A percentile compares a stretch with the other conserved stretches of the same genome.
phyloP scores from a whole-genome alignment of 2,113 vertebrate species.

The Pseudopipra pipra region DNA sequence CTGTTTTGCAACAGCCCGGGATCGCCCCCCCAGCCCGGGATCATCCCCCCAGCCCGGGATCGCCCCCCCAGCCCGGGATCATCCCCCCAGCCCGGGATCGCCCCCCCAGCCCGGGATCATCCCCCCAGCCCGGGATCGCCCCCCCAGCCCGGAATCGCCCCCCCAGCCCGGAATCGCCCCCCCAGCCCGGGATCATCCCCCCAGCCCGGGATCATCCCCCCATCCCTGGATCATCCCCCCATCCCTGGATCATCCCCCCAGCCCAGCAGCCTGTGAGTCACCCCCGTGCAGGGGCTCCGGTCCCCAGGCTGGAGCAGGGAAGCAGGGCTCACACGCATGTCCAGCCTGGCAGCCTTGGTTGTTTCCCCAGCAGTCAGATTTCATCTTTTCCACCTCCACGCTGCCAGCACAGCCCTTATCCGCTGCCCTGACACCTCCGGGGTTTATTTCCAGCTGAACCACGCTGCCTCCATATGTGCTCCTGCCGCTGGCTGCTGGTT shows the following conservation, averaged over 20 bases:
- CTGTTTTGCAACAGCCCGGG: not conserved
- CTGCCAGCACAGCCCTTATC: constrained; percentile 30
- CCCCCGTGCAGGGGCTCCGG: fast-evolving
- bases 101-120: not conserved
- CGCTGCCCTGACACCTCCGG: constrained; percentile 18
- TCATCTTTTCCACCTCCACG: constrained; percentile 36
- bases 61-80: no score
- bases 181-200: no score
- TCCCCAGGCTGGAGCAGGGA: not conserved
- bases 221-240: not conserved
- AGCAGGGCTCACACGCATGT: not conserved
- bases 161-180: not conserved
- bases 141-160: not conserved
- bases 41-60: no score
- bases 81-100: no score
- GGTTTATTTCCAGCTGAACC: constrained; percentile 21
- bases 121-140: not conserved
- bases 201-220: not conserved
- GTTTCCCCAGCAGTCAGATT: not conserved
- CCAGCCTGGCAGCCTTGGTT: not conserved
- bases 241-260: not conserved
- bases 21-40: not conserved
- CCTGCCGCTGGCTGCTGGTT: not conserved
- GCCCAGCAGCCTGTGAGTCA: not conserved
- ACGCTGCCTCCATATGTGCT: not conserved